These are phyloP conservation scores for Lophochroa leadbeateri DNA, from an alignment of 2,113 vertebrate genomes.

Conservation along the genomic window DNA sequence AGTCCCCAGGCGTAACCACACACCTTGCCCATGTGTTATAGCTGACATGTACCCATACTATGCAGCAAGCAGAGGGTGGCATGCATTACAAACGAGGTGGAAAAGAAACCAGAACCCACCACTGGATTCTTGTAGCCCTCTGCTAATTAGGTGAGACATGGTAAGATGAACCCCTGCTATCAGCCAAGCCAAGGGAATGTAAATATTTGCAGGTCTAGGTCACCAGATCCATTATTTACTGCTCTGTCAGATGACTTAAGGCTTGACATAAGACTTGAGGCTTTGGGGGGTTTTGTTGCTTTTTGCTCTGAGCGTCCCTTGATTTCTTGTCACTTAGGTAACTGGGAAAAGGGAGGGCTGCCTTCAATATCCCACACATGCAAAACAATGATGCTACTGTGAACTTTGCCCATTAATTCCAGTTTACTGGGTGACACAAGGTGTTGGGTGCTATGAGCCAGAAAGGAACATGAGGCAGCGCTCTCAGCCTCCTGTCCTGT, in stretches of 20 bases:
- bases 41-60: background rate
- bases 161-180: slow-evolving; percentile 53
- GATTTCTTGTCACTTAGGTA: slow-evolving; percentile 26
- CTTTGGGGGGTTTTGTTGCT: background rate
- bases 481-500: background rate
- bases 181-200: slow-evolving; percentile 59
- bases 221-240: slow-evolving; percentile 65
- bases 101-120: slow-evolving; percentile 41
- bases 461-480: background rate
- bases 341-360: background rate
- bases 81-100: slow-evolving; percentile 27
- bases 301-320: background rate
- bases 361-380: background rate
- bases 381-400: slow-evolving; percentile 48
- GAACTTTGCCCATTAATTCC: slow-evolving; percentile 5
- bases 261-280: slow-evolving; percentile 46
- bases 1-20: background rate
- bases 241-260: background rate
- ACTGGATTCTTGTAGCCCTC: slow-evolving; percentile 16
- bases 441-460: slow-evolving; percentile 60
- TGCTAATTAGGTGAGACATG: slow-evolving; percentile 69
- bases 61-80: background rate
- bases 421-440: slow-evolving; percentile 28
- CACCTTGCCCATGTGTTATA: background rate
- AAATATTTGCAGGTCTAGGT: slow-evolving; percentile 70